Evolutionary conservation across 1,140 invertebrate genomes (phyloP).

Genomic region (Venturia canescens): DNA sequence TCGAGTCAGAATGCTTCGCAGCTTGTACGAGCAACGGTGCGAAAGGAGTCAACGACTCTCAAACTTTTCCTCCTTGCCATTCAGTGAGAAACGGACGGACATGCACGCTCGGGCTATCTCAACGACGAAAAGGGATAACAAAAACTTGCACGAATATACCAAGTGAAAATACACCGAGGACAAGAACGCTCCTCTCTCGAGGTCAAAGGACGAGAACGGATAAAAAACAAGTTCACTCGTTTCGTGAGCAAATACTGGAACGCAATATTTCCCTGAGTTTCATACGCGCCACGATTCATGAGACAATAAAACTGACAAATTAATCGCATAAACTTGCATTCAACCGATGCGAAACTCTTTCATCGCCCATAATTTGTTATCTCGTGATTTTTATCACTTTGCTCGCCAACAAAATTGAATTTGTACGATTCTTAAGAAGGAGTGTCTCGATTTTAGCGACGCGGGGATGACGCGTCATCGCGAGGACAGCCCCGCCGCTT

Average conservation of each 20-base stretch:
- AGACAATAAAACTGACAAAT: no score
- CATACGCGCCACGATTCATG: no score
- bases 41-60: neutral
- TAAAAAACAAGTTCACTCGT: neutral
- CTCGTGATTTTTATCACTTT: neutral
- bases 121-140: neutral
- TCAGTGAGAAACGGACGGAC: neutral
- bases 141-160: neutral
- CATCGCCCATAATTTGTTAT: no score
- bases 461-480: neutral
- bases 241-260: no score
- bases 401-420: neutral
- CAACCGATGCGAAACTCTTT: no score
- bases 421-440: neutral
- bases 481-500: neutral
- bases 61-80: neutral
- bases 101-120: neutral
- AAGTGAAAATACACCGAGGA: neutral
- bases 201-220: neutral
- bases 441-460: neutral
- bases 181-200: neutral
- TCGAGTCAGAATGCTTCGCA: neutral
- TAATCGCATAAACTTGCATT: no score
- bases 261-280: no score
- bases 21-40: no score